Conservation (phyloP, 2,797 vertebrate genomes). For the Acanthurus lineatus region DNA sequence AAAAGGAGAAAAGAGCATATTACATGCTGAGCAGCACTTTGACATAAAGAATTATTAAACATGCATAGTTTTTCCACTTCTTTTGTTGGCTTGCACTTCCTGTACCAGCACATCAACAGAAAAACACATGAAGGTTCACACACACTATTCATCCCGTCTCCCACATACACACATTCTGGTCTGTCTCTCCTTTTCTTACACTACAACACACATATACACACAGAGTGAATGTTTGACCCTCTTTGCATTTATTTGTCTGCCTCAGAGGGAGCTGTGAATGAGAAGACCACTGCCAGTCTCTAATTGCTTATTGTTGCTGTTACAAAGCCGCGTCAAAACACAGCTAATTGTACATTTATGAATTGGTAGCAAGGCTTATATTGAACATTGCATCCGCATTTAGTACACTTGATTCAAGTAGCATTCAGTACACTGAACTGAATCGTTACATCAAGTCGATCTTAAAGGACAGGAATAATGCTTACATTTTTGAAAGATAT, state of each 20-base stretch:
- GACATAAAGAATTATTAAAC: conserved; percentile 8
- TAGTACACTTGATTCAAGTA: conserved; percentile 19
- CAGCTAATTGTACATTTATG: conserved; percentile 64
- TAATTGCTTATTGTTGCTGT: conserved; percentile 70
- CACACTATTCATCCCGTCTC: conserved; percentile 35
- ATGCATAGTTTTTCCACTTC: conserved; percentile 6
- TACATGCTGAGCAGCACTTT: not conserved
- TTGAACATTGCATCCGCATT: conserved; percentile 63
- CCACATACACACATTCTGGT: conserved; percentile 10
- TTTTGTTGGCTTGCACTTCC: conserved; percentile 41
- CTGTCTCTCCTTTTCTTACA: conserved; percentile 26
- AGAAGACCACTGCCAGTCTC: conserved; percentile 72
- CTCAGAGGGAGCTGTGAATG: conserved; percentile 66
- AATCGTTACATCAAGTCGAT: conserved; percentile 3
- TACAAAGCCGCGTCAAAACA: conserved; percentile 67
- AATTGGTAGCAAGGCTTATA: conserved; percentile 76
- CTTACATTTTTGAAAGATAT: not conserved
- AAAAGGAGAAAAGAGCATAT: not conserved
- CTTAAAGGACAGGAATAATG: not conserved
- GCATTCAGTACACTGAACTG: conserved; percentile 4
- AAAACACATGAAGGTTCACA: conserved; percentile 33
- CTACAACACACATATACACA: conserved; percentile 2
- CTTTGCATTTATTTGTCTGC: conserved; percentile 46
- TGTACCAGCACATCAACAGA: conserved; percentile 5
- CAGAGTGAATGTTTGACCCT: conserved; percentile 47